Conservation (phyloP, 2,113 vertebrate genomes). For the Ceyx cyanopectus region DNA sequence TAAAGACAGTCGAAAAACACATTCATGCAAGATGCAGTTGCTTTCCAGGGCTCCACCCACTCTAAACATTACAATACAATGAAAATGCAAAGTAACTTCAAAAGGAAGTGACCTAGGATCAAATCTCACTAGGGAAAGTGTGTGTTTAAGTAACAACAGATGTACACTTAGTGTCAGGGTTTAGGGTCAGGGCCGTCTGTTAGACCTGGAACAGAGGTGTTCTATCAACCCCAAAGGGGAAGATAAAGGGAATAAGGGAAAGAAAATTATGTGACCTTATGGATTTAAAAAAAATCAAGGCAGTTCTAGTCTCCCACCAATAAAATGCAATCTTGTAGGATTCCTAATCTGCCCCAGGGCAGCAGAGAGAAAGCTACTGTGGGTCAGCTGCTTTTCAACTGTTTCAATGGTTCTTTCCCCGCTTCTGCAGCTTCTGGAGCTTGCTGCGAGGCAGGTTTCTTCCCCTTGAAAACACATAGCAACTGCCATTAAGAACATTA, state of each 20-base stretch:
- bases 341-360: not conserved
- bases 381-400: not conserved
- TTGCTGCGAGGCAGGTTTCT: not conserved
- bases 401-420: not conserved
- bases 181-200: too few relatives aligned
- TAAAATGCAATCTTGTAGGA: not conserved
- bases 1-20: not conserved
- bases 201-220: too few relatives aligned
- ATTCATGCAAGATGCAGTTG: accelerated
- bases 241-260: too few relatives aligned
- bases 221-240: too few relatives aligned
- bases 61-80: not conserved
- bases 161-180: not conserved
- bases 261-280: not conserved
- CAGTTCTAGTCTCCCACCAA: not conserved
- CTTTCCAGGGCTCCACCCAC: not conserved
- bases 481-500: accelerated
- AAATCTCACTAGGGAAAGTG: not conserved
- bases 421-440: not conserved
- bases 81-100: not conserved
- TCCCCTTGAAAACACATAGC: not conserved
- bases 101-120: not conserved
- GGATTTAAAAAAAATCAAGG: not conserved
- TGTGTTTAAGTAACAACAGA: not conserved
- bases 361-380: not conserved